A percentile compares a stretch with the other conserved stretches of the same genome.
Evolutionary conservation across 2,113 vertebrate genomes (phyloP).

Genomic region (Podiceps cristatus): DNA sequence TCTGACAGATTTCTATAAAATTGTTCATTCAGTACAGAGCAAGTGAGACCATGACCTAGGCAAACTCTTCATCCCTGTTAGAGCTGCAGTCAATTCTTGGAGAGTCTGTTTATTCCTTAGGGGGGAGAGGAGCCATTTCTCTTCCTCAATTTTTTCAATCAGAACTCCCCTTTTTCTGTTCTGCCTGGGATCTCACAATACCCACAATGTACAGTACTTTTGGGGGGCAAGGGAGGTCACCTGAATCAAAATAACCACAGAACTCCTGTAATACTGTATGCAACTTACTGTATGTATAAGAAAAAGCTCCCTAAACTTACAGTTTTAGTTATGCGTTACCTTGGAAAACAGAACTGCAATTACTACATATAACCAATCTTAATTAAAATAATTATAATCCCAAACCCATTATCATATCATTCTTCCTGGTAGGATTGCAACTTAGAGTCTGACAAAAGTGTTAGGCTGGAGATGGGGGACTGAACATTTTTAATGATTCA

Average conservation of each 20-base stretch:
- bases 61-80: neutral
- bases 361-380: neutral
- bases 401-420: neutral
- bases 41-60: accelerated
- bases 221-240: neutral
- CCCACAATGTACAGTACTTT: neutral
- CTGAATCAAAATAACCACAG: neutral
- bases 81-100: neutral
- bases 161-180: neutral
- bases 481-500: neutral
- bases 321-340: neutral
- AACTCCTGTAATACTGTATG: neutral
- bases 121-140: neutral
- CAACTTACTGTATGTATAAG: neutral
- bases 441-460: neutral
- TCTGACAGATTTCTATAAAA: neutral
- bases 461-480: neutral
- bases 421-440: neutral
- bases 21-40: accelerated
- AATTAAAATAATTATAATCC: neutral
- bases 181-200: neutral
- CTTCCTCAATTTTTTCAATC: neutral
- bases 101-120: neutral
- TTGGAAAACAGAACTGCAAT: neutral
- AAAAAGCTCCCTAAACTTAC: neutral